Percentiles rank a stretch among this genome's conserved stretches.
Conservation (phyloP, 1,140 invertebrate species). For the Anastatus disparis region DNA sequence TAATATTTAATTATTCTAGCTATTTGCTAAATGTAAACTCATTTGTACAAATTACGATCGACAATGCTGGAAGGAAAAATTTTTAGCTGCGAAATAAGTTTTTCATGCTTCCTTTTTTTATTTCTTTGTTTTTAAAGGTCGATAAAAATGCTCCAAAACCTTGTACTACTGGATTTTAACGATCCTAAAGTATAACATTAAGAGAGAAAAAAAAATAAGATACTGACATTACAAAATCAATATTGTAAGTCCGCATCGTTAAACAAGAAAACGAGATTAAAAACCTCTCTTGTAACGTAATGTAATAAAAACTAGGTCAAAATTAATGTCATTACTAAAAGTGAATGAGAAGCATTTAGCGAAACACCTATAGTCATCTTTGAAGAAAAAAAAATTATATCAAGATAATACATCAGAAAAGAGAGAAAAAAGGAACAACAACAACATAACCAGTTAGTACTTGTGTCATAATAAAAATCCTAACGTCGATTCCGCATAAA, state of each 20-base stretch:
- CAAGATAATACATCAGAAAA: no score
- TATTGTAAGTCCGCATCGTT: not conserved
- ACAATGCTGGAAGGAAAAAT: not conserved
- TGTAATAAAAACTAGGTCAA: conserved; percentile 16
- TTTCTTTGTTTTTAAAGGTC: not conserved
- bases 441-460: no score
- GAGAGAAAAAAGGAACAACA: no score
- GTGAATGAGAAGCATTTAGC: not conserved
- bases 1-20: no score
- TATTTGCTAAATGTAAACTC: no score
- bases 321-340: conserved; percentile 30
- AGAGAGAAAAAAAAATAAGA: no score
- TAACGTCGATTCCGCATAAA: no score
- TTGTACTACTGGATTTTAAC: conserved; percentile 13
- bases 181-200: conserved; percentile 23
- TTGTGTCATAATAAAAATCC: no score
- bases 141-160: conserved; percentile 12
- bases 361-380: no score
- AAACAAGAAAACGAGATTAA: no score
- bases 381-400: no score
- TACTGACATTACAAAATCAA: conserved; percentile 28
- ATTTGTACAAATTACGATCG: no score
- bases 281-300: not conserved
- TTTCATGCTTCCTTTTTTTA: not conserved
- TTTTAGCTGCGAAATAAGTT: not conserved